Evolutionary conservation across 2,797 vertebrate genomes (phyloP).

Genomic region (Aphelocoma californica): DNA sequence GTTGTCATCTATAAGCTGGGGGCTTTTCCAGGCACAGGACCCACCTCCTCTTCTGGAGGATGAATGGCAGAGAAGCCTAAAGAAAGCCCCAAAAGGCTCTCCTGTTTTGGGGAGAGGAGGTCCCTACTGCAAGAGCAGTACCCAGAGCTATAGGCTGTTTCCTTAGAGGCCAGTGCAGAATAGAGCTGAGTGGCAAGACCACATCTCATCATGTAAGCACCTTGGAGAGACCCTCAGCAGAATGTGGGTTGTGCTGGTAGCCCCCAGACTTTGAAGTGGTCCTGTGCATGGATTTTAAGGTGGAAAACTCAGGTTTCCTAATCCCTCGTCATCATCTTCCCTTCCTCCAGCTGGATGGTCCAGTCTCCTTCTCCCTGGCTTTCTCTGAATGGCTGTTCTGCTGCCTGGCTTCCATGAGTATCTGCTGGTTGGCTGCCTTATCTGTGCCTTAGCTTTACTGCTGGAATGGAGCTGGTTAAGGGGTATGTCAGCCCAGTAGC

Average conservation of each 20-base stretch:
- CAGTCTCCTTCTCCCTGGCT: neutral
- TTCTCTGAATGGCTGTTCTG: neutral
- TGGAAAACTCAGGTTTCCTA: neutral
- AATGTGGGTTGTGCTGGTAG: neutral
- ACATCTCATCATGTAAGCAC: neutral
- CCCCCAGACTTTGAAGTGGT: neutral
- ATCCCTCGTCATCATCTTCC: rapidly evolving
- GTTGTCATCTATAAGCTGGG: neutral
- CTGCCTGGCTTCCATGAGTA: neutral
- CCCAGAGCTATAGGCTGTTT: neutral
- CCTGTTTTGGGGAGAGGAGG: neutral
- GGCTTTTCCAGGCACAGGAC: neutral
- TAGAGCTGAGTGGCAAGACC: neutral
- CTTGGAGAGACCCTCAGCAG: neutral
- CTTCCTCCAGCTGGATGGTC: neutral
- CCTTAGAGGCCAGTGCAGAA: neutral
- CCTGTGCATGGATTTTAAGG: neutral
- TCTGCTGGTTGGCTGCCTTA: neutral
- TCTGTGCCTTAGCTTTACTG: neutral
- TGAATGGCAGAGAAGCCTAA: neutral
- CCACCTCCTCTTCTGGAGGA: neutral
- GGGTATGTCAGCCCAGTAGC: rapidly evolving
- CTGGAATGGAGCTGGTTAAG: neutral
- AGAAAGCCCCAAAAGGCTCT: neutral
- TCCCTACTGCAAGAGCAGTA: neutral